Base-by-base conservation (phyloP, 64 coral and sea anemone genomes). In the Actinia equina region DNA sequence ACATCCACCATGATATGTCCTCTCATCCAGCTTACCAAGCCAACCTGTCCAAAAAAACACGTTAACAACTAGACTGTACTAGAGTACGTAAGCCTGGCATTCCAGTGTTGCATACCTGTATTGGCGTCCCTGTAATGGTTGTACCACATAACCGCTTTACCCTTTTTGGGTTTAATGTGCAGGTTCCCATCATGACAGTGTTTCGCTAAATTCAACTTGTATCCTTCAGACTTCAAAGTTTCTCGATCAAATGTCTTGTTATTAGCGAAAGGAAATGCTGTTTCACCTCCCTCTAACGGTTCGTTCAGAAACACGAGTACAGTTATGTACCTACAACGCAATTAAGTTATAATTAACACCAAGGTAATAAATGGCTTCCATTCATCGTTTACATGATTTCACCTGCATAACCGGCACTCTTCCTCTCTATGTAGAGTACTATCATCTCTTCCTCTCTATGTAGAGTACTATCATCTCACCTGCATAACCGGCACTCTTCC, bases 101-200 rank as follows among this genome's bases (percentile, higher is more conserved):
- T 79, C 12, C 1, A 46, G 30, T 79, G 37, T 18, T 79, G 30
- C 42, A 44, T 83, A 95, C 94, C 94, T 17, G 91, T 43, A 18
- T 87, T 63, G 82, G 85, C 5, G 49, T 96, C 88, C 42, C 84
- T 49, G 20, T 86, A 44, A 37, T 96, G 90, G n/a, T 96, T 96
- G 27, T 96, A 96, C 94, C 94, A 96, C 91, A 92, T 79, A 5
- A 96, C 84, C 1, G 94, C 94, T 27, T 92, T 96, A 61, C 94
- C 94, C 77, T 93, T 92, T 43, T 96, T 81, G 7, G 94, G 91
- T 87, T 87, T 93, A 26, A 96, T 64, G 0, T 92, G 27, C 26
- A 96, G 65, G 46, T 96, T 96, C 19, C 86, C 91, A 26, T 96
- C 42, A 46, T 93, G 64, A 71, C 94, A 96, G 23, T 96, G 54